Evolutionary conservation across 2,888 invertebrate genomes (phyloP).

Genomic region (Reticulitermes lucifugus): DNA sequence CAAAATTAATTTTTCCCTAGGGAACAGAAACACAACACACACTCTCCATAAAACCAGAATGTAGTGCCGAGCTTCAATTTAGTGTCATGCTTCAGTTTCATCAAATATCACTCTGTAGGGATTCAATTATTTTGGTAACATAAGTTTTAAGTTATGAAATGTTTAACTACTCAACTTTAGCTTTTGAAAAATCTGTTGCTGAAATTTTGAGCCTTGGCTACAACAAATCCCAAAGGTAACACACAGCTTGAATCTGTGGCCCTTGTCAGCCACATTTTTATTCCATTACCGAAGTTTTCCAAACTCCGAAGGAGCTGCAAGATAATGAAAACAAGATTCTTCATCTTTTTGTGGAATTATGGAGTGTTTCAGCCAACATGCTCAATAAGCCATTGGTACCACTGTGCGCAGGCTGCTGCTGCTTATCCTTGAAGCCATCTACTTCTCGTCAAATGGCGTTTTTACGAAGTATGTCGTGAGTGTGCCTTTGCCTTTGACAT

Average conservation of each 20-base stretch:
- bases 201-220: not conserved
- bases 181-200: not conserved
- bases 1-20: not conserved
- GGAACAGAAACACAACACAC: no score
- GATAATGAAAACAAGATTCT: not conserved
- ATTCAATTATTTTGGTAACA: no score
- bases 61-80: no score
- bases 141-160: no score
- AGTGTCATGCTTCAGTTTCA: no score
- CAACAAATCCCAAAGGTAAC: not conserved
- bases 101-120: no score
- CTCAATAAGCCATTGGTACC: not conserved
- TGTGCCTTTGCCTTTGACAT: constrained; percentile 95
- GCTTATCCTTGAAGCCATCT: constrained; percentile 32
- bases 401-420: not conserved
- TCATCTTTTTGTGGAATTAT: not conserved
- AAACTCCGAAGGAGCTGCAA: not conserved
- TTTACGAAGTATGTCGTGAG: constrained; percentile 92
- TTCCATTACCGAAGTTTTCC: constrained; percentile 2
- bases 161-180: no score
- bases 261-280: not conserved
- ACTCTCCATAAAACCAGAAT: no score
- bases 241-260: not conserved
- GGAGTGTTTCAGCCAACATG: not conserved
- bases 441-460: constrained; percentile 78